These are phyloP conservation scores for Barnardius zonarius DNA, from an alignment of 2,113 vertebrate species.

Conservation along the genomic window DNA sequence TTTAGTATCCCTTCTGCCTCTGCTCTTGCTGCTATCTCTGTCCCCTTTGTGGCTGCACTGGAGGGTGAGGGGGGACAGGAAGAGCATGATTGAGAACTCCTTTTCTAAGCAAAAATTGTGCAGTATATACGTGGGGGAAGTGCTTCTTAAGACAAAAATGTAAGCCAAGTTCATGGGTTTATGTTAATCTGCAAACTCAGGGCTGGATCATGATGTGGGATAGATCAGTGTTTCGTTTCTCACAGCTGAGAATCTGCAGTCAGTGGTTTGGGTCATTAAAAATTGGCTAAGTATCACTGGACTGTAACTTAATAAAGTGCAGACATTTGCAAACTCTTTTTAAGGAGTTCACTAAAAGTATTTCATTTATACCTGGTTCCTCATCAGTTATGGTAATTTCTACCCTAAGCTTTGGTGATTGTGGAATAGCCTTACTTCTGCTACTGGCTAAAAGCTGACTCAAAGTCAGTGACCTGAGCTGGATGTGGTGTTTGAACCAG, in stretches of 20 bases:
- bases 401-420: background rate
- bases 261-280: background rate
- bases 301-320: background rate
- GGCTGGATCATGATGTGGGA: background rate
- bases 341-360: background rate
- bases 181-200: background rate
- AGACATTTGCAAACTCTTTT: background rate
- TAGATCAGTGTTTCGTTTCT: background rate
- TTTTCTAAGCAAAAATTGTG: background rate
- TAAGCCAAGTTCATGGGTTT: background rate
- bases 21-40: background rate
- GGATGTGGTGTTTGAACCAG: background rate
- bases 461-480: background rate
- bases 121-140: background rate
- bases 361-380: background rate
- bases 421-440: background rate
- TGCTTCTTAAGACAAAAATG: background rate
- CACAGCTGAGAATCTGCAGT: background rate
- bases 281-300: background rate
- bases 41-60: background rate
- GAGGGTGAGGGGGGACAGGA: background rate
- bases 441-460: background rate
- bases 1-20: background rate
- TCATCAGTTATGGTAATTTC: background rate
- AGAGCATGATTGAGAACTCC: background rate